A percentile compares a stretch with the other conserved stretches of the same genome.
Evolutionary conservation across 2,113 vertebrate genomes (phyloP).

Genomic region (Oreocharis arfaki): DNA sequence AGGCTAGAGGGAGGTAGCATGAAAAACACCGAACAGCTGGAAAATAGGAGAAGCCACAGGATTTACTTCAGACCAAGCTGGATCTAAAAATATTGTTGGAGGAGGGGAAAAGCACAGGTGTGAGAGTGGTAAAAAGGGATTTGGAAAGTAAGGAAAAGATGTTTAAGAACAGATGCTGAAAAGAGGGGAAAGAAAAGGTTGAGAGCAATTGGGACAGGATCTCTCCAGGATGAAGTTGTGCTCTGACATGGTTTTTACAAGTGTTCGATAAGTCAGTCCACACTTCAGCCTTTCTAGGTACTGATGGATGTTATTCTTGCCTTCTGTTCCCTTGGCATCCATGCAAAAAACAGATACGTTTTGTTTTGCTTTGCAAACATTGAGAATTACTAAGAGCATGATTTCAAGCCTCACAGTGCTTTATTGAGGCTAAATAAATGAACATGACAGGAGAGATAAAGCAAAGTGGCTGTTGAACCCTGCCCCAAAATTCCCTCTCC

Average conservation of each 20-base stretch:
- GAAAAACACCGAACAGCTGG: background rate
- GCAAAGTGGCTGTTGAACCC: background rate
- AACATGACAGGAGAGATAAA: background rate
- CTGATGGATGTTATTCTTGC: background rate
- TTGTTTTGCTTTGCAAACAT: background rate
- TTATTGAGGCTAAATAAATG: background rate
- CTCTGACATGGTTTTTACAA: background rate
- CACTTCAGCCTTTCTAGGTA: background rate
- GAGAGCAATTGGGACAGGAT: fast-evolving
- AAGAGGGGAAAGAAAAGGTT: background rate
- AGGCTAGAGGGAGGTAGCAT: background rate
- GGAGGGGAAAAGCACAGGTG: background rate
- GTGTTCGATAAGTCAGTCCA: fast-evolving
- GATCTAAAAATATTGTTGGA: background rate
- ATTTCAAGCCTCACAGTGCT: background rate
- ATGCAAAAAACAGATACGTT: background rate
- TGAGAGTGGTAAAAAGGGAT: background rate
- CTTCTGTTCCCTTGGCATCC: background rate
- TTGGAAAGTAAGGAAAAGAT: background rate
- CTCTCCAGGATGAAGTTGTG: background rate
- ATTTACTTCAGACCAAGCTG: background rate
- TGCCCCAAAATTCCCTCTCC: background rate
- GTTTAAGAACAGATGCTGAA: background rate
- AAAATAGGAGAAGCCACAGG: background rate
- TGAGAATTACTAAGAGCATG: background rate